Evolutionary conservation across 2,888 invertebrate species (phyloP).

Genomic region (Drosophila sordidula): DNA sequence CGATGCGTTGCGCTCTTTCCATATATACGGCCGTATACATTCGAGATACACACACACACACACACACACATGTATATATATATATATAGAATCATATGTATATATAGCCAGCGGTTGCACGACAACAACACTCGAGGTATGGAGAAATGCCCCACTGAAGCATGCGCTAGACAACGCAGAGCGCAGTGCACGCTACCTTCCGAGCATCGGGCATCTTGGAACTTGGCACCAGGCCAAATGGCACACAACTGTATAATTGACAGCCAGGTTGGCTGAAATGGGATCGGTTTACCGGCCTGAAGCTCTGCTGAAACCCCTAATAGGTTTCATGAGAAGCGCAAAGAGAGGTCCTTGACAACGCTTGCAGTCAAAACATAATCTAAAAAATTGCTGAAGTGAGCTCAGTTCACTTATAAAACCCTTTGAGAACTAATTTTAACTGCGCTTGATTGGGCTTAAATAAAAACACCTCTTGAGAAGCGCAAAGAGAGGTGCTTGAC

Average conservation of each 20-base stretch:
- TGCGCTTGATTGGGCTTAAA: no score
- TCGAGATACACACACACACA: conserved; percentile 8
- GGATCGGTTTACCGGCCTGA: no score
- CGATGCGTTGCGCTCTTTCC: conserved; percentile 73
- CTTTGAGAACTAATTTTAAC: no score
- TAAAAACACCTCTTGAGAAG: no score
- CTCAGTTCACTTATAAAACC: no score
- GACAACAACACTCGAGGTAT: conserved; percentile 45
- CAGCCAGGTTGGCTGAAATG: background rate
- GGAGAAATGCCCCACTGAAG: conserved; percentile 73
- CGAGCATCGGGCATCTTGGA: conserved; percentile 16
- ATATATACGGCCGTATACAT: conserved; percentile 12
- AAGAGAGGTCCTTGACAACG: no score
- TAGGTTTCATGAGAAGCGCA: no score
- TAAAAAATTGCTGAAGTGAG: no score
- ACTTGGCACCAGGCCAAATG: conserved; percentile 17
- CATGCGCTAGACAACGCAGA: conserved; percentile 57
- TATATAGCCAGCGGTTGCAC: conserved; percentile 54
- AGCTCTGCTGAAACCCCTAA: no score
- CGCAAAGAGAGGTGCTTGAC: no score
- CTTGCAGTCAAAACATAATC: no score
- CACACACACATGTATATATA: conserved; percentile 20
- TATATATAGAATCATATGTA: conserved; percentile 9
- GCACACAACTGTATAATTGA: background rate
- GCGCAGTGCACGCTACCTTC: conserved; percentile 28